phyloP scores from a whole-genome alignment of 1,140 invertebrate genomes.

The Saccostrea cuccullata region DNA sequence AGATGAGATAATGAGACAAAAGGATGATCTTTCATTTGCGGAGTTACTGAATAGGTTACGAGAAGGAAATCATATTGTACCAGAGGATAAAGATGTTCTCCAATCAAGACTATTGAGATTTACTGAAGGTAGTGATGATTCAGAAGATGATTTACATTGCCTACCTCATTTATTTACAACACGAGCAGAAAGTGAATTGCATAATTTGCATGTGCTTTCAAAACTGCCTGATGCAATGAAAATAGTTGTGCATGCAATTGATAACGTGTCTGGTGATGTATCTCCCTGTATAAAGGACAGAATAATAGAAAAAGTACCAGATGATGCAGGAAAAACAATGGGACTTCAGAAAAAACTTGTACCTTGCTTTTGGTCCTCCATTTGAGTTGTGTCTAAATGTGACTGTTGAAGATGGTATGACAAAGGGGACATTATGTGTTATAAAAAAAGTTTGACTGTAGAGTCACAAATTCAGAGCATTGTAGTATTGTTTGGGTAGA shows the following conservation, averaged over 20 bases:
- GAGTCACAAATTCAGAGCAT: constrained; percentile 30
- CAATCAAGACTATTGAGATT: neutral
- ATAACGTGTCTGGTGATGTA: constrained; percentile 22
- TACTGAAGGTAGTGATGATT: neutral
- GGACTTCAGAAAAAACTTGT: constrained; percentile 1
- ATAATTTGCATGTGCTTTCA: neutral
- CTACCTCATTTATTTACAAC: constrained; percentile 37
- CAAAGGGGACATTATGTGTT: constrained; percentile 39
- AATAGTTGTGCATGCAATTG: constrained; percentile 17
- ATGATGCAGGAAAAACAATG: constrained; percentile 48
- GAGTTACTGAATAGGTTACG: constrained; percentile 52
- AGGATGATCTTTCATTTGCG: constrained; percentile 61
- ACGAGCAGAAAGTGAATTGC: neutral
- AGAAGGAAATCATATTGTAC: constrained; percentile 52
- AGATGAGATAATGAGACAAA: constrained; percentile 61
- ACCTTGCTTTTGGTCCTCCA: constrained; percentile 14
- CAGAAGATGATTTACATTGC: neutral
- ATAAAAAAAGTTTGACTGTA: constrained; percentile 27
- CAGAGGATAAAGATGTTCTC: neutral
- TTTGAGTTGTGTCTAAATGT: constrained; percentile 41
- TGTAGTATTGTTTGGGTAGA: constrained; percentile 48
- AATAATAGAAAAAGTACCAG: constrained; percentile 26
- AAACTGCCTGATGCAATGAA: neutral
- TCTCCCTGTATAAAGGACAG: neutral
- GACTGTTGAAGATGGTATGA: constrained; percentile 48